phyloP scores from a whole-genome alignment of 2,797 vertebrate species.

The Esox lucius region DNA sequence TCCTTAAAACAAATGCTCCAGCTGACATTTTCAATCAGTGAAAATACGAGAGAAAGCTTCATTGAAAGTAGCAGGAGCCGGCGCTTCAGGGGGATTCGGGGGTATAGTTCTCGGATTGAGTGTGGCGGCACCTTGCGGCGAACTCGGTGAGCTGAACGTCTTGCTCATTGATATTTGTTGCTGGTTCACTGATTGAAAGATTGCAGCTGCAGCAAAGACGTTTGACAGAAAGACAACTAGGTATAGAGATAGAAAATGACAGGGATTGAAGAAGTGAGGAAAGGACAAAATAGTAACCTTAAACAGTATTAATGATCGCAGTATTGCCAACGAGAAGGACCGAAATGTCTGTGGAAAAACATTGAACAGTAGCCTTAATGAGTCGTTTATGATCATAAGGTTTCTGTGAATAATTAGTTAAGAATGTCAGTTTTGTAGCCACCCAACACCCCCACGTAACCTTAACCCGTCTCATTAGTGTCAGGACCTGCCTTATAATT shows the following conservation, averaged over 20 bases:
- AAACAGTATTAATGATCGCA: background rate
- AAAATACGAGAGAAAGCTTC: conserved; percentile 36
- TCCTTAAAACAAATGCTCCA: conserved; percentile 33
- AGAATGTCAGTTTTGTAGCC: background rate
- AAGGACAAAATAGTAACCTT: background rate
- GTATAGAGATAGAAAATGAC: background rate
- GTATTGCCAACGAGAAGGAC: background rate
- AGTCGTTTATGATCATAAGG: background rate
- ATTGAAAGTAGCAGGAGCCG: conserved; percentile 25
- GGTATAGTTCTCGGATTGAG: conserved; percentile 31
- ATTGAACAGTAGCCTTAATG: background rate
- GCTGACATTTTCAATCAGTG: conserved; percentile 46
- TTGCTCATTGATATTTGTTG: conserved; percentile 50
- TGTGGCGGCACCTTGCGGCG: conserved; percentile 66
- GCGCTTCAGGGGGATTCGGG: conserved; percentile 22
- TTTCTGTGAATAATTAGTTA: background rate
- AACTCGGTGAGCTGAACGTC: conserved; percentile 24
- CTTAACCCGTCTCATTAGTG: background rate
- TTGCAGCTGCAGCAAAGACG: conserved; percentile 46
- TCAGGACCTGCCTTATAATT: conserved; percentile 28
- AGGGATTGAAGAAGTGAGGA: background rate
- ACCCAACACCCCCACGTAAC: conserved; percentile 6
- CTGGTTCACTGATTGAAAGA: conserved; percentile 51
- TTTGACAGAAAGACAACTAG: conserved; percentile 18
- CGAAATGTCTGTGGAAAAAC: background rate